phyloP scores from a whole-genome alignment of 2,888 invertebrate species.

The Chrysolina oricalcia region DNA sequence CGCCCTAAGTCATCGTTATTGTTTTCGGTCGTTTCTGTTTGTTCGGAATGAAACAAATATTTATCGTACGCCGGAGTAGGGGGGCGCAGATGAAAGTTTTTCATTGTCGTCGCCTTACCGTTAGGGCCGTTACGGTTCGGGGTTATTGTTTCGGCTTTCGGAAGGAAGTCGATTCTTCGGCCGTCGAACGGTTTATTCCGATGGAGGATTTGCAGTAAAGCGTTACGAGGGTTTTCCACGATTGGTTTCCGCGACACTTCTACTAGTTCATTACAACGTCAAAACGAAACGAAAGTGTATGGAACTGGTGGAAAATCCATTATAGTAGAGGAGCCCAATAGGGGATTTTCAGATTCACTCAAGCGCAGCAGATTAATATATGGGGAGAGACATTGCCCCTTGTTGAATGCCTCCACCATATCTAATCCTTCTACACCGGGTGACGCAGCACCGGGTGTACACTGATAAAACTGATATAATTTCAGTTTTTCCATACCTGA shows the following conservation, averaged over 20 bases:
- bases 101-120: background rate
- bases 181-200: background rate
- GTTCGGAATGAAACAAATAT: conserved; percentile 31
- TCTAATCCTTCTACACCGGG: too few species aligned
- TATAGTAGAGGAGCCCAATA: too few species aligned
- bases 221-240: background rate
- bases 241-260: conserved; percentile 2
- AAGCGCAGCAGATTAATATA: too few species aligned
- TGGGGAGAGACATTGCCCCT: too few species aligned
- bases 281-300: background rate
- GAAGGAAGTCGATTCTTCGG: conserved; percentile 2
- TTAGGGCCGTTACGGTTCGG: background rate
- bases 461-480: too few species aligned
- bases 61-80: conserved; percentile 13
- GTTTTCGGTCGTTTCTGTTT: conserved; percentile 41
- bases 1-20: conserved; percentile 59
- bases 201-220: background rate
- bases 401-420: too few species aligned
- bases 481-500: too few species aligned
- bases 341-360: too few species aligned
- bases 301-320: too few species aligned
- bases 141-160: conserved; percentile 11
- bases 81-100: conserved; percentile 19
- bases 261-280: background rate
- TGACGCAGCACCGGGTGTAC: too few species aligned